Base-by-base conservation (phyloP, 2,888 invertebrate species). In the Xestia xanthographa region DNA sequence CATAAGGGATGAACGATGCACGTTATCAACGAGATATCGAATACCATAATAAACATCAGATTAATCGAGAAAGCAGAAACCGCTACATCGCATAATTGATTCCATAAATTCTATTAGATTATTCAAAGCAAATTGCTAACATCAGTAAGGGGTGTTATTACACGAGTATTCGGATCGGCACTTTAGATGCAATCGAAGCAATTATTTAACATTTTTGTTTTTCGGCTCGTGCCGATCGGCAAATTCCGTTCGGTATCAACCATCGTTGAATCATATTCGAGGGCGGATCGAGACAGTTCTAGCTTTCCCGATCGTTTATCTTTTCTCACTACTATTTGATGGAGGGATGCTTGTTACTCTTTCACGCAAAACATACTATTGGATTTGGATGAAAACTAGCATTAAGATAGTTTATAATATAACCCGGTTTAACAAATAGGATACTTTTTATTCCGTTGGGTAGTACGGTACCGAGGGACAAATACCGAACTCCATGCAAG, bases 121-220 rank as follows among this genome's bases (percentile, higher is more conserved):
- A 82, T 85, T 70, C 65, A 34, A 85, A 76, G 86, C 83, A 68
- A 86, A 66, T 80, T 75, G 48, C 76, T 58, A 78, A 73, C 69
- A 79, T 76, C 72, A 11, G 66, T 79, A 62, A n/a, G 38, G n/a
- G 62, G 63, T 63, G 2, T 63, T 26, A n/a, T 63, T 26, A n/a
- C n/a, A 41, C 43, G 1, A n/a, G 22, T 38, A 6, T 63, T 41
- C n/a, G 14, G 12, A n/a, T n/a, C n/a, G 17, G 14, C 63, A 63
- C n/a, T 63, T 63, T 41, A 0, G 14, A n/a, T 34, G 34, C 34
- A 34, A 34, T 34, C 34, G 8, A 29, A 58, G 17, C 17, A 34
- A 60, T 2, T 9, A 22, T 11, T 11, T 3, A 4, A 34, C 1
- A n/a, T 22, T 34, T 60, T 4, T 0, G 3, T 38, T 62, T 22